Base-by-base conservation (phyloP, 2,113 vertebrate species). In the Bufo gargarizans region DNA sequence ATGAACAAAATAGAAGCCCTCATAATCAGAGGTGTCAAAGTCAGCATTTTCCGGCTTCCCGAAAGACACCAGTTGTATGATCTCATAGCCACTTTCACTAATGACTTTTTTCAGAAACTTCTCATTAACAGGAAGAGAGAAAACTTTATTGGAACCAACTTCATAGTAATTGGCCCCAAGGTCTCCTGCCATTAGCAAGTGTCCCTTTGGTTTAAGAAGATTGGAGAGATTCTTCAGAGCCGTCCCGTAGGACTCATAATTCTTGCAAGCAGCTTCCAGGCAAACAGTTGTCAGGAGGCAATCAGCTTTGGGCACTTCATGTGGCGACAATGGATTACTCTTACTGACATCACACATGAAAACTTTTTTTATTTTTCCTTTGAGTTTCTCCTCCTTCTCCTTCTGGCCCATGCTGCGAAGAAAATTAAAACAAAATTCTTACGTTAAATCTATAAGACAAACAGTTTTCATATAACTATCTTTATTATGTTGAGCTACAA, bases 131-230 rank as follows among this genome's bases (percentile, higher is more conserved):
- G 11, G 0, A 6, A 94, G 84, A 58, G 88, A 90, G 59, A 86
- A 90, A 84, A 92, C 90, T 33, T 43, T 89, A 33, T 67, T 82
- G 4, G 80, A 16, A 10, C 89, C 89, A 4, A 91, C 84, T 12
- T 76, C 72, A 84, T 91, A 93, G 89, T 92, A 93, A n/a, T 79
- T 91, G 50, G 65, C 83, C 12, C 88, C 88, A 13, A 93, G 87
- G 84, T 82, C 88, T 4, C 91, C 67, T 0, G 90, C 16, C 67
- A 92, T 90, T 12, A 91, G 78, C 71, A 91, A 47, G n/a, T 88
- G 22, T 12, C 88, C 91, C 22, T 91, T 80, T 17, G 89, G 84
- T 59, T 81, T 80, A 19, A 94, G 82, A 20, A 93, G 86, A 17
- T 77, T 69, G 56, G 74, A 82, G 53, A 92, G 53, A 43, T 90